Evolutionary conservation across 2,888 invertebrate genomes (phyloP), one percentile per base, ranked within the genome.

Genomic region (Eupithecia abbreviata): DNA sequence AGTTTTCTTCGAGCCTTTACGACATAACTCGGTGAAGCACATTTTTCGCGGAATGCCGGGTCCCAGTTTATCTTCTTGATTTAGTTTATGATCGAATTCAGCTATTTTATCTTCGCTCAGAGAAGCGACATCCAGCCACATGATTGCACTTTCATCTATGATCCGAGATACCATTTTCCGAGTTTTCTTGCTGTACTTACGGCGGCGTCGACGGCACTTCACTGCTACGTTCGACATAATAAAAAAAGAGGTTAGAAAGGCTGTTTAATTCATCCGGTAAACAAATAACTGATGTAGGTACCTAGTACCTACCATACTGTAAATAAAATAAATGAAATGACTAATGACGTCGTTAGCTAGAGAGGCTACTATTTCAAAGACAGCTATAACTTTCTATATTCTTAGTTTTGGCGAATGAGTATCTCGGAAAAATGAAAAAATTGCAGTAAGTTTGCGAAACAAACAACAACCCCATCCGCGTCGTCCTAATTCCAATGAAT

Each of bases 11-110:
- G 45, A n/a, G 15, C 12, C 47, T 30, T 69, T 69, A 18, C 69
- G 69, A 69, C 69, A 69, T 47, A 18, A 10, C 30, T 69, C 45
- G 18, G 0, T 69, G 12, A 49, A 43, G 42, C 77, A 77, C 2
- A 4, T 10, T 68, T 71, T 77, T 9, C 77, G 42, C 66, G 30
- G 4, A n/a, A 58, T 49, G 42, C 12, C 2, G 6, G 62, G 71
- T 68, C 66, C 15, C 13, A 77, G 47, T 71, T 73, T 73, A 45
- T 74, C 73, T 58, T 74, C 73, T 68, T 74, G 49, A 18, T 49
- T 47, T 47, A 76, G 49, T 71, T 9, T 51, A 15, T n/a, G 47
- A 58, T 77, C 66, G 15, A 73, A 45, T 58, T 47, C 71, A 42
- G 71, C 45, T 15, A 70, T 43, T 70, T 18, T 30, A 30, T 71